Conservation (phyloP, 1,140 invertebrate genomes). For the Drosophila teissieri region DNA sequence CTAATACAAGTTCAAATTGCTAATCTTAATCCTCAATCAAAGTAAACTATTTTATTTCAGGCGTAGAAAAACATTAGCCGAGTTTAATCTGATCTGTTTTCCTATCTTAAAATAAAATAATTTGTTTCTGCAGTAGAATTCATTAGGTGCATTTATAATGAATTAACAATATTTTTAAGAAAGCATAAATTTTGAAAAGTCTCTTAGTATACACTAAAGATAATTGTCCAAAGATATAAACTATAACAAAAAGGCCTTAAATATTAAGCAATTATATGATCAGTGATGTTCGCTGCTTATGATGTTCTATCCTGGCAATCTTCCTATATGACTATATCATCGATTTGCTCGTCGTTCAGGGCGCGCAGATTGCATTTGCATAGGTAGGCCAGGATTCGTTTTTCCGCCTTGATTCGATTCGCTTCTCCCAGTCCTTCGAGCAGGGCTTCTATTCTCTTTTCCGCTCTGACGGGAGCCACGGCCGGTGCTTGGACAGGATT, state of each 20-base stretch:
- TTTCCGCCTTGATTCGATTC: slow-evolving; percentile 69
- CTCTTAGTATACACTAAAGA: no score
- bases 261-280: not conserved
- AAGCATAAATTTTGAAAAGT: no score
- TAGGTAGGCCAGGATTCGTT: slow-evolving; percentile 68
- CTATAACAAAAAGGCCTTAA: not conserved
- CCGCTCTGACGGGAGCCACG: slow-evolving; percentile 10
- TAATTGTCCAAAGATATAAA: not conserved
- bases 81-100: no score
- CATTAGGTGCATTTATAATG: no score
- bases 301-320: no score
- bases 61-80: no score
- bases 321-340: slow-evolving; percentile 69
- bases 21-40: no score
- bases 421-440: slow-evolving; percentile 61
- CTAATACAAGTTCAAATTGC: no score
- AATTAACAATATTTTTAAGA: no score
- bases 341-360: slow-evolving; percentile 69
- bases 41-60: no score
- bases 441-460: slow-evolving; percentile 70
- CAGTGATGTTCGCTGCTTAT: not conserved
- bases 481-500: not conserved
- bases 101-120: no score
- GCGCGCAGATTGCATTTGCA: slow-evolving; percentile 73
- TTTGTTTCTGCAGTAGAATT: no score